Conservation (phyloP, 1,140 invertebrate species). For the Drosophila bifasciata region DNA sequence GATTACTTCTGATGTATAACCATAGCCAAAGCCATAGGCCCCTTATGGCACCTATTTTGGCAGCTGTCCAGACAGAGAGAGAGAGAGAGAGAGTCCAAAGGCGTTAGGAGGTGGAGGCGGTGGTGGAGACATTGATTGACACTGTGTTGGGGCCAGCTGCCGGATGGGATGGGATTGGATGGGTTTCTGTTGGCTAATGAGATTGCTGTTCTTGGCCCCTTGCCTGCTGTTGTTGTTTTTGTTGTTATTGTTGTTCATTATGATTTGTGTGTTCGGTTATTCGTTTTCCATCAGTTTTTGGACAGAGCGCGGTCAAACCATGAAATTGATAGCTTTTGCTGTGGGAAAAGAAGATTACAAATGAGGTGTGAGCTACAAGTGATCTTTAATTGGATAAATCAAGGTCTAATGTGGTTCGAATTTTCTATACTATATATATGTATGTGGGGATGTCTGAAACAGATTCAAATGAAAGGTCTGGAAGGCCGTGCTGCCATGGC, state of each 20-base stretch:
- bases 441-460: no score
- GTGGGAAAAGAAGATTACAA: neutral
- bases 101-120: neutral
- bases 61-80: constrained; percentile 24
- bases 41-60: constrained; percentile 14
- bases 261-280: constrained; percentile 32
- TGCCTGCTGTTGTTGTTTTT: neutral
- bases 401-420: no score
- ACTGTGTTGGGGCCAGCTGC: constrained; percentile 67
- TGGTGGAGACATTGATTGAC: constrained; percentile 62
- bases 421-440: no score
- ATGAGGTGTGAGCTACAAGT: no score
- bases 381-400: neutral
- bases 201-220: constrained; percentile 28
- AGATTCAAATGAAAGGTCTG: no score
- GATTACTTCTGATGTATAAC: no score
- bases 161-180: constrained; percentile 48
- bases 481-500: no score
- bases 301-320: constrained; percentile 23
- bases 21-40: no score
- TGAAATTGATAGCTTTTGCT: constrained; percentile 31
- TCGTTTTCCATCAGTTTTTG: constrained; percentile 40
- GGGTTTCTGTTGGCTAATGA: constrained; percentile 23
- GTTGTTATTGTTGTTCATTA: neutral
- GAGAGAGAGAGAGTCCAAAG: no score